These are phyloP conservation scores for Lepilemur septentrionalis DNA, from an alignment of 2,797 vertebrate species.

Conservation along the genomic window DNA sequence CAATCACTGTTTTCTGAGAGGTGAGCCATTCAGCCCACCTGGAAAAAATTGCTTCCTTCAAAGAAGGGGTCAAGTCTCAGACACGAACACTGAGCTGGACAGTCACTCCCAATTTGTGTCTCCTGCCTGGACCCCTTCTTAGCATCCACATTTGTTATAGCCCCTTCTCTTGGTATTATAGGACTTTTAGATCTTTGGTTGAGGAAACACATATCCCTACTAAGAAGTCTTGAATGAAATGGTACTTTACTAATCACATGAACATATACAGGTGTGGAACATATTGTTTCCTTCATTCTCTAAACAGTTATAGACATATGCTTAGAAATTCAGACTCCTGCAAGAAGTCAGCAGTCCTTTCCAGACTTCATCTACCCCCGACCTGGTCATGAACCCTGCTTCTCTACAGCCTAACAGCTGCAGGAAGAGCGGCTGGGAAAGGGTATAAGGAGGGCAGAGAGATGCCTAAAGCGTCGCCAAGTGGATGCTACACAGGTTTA, in stretches of 20 bases:
- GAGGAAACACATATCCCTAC: neutral
- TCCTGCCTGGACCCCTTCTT: neutral
- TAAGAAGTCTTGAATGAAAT: neutral
- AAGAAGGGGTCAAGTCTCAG: neutral
- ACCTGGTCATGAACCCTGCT: neutral
- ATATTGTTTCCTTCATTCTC: rapidly evolving
- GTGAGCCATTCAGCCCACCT: neutral
- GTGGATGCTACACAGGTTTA: neutral
- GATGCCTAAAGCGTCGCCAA: rapidly evolving
- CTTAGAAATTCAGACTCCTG: neutral
- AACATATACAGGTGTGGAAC: rapidly evolving
- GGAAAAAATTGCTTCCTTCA: neutral
- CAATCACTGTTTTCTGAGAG: neutral
- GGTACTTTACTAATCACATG: neutral
- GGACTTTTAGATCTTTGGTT: neutral
- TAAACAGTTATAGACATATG: neutral
- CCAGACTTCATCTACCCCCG: rapidly evolving
- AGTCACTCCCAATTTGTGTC: neutral
- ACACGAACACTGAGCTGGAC: neutral
- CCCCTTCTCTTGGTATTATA: rapidly evolving
- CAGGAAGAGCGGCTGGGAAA: neutral
- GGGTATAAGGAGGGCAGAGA: neutral
- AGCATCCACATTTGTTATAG: neutral
- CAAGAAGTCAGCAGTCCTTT: neutral
- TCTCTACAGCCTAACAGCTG: neutral